Evolutionary conservation across 2,797 vertebrate species (phyloP), one percentile per base, ranked within the genome.

Genomic region (Pangasius sanitwongsei): DNA sequence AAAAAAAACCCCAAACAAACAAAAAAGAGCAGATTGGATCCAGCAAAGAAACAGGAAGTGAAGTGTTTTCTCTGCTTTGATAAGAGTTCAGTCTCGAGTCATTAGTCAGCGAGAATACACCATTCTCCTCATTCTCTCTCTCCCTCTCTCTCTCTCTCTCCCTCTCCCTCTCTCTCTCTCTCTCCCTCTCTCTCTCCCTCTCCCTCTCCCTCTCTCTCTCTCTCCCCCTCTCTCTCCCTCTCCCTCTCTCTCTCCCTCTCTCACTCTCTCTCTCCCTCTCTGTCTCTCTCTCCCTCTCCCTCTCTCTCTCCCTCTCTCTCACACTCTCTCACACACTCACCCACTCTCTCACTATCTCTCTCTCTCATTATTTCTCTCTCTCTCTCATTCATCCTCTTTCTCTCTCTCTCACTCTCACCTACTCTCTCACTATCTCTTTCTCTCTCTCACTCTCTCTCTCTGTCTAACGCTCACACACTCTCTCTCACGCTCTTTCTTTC

Each of bases 1-100:
- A 20, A 5, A 20, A 53, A 53, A 53, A 6, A 59, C 23, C n/a
- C n/a, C n/a, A 59, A 34, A 74, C 20, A 67, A 67, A 67, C 12
- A 67, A 50, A 25, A 5, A 37, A 37, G 37, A 77, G 74, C 11
- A 53, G 12, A 77, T n/a, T 28, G 20, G 18, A 50, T 16, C 2
- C 37, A n/a, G 16, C n/a, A 12, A 25, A 37, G 48, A 74, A 41
- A 72, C 65, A 86, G 84, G 84, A 86, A 86, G 50, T 74, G 18
- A 57, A 72, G 57, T 28, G 37, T 48, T 55, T 55, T 37, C 50
- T 70, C 23, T 86, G 18, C 48, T 72, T 34, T 85, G 50, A 57
- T 86, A 59, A 72, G 50, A 85, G 48, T 7, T 53, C 48, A 86
- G 65, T 41, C 50, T 72, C 18, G 20, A 65, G 31, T 86, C 53